Conservation (phyloP, 2,888 invertebrate genomes). For the Deilephila elpenor region DNA sequence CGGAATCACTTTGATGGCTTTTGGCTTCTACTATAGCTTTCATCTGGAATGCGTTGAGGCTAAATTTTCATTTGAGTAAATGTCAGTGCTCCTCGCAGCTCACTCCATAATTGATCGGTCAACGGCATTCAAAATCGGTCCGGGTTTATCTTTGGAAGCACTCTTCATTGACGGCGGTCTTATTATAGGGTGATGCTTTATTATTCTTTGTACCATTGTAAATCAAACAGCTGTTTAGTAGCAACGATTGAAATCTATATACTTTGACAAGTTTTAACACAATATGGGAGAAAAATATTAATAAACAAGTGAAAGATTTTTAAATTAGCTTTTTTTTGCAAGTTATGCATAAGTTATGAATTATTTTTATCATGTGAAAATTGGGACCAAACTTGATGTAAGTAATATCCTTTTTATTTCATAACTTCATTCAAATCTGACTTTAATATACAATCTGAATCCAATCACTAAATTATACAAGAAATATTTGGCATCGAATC, state of each 20-base stretch:
- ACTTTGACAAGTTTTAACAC: too few species aligned
- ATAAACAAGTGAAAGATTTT: too few species aligned
- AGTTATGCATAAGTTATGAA: too few species aligned
- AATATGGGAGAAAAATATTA: too few species aligned
- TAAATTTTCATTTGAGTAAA: constrained; percentile 69
- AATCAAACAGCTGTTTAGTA: too few species aligned
- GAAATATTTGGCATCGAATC: not conserved
- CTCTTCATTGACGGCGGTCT: constrained; percentile 46
- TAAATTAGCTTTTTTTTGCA: not conserved
- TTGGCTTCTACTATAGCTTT: constrained; percentile 36
- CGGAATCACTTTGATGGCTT: constrained; percentile 60
- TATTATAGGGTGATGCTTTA: constrained; percentile 8
- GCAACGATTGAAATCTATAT: not conserved
- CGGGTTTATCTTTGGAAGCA: constrained; percentile 60
- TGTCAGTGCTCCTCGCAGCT: constrained; percentile 68
- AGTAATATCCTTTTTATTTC: not conserved
- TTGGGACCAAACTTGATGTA: not conserved
- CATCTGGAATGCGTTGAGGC: constrained; percentile 63
- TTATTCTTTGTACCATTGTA: not conserved
- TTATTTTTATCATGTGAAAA: not conserved
- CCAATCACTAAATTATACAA: not conserved
- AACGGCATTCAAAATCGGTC: constrained; percentile 67
- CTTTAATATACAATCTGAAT: too few species aligned
- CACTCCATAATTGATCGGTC: constrained; percentile 71
- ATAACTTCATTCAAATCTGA: not conserved